A percentile compares a stretch with the other conserved stretches of the same genome.
Conservation (phyloP, 2,113 vertebrate species). For the Lepisosteus oculatus region DNA sequence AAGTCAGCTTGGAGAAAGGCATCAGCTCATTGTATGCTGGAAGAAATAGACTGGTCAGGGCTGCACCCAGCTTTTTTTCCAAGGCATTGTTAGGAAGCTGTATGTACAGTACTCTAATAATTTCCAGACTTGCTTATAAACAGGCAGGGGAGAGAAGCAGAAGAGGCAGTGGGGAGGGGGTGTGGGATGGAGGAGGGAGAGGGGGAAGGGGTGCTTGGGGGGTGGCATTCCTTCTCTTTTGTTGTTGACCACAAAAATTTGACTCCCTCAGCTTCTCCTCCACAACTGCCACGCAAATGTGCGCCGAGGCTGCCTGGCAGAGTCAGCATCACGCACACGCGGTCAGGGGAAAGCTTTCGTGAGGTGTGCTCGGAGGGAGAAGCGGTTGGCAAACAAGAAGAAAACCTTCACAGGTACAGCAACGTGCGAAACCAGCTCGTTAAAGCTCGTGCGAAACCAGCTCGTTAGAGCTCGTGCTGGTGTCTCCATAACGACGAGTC, state of each 20-base stretch:
- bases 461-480: too few species aligned
- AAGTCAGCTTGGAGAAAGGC: too few species aligned
- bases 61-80: too few species aligned
- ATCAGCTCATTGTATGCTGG: too few species aligned
- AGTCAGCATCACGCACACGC: too few species aligned
- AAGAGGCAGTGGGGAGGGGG: neutral
- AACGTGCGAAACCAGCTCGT: too few species aligned
- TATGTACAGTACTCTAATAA: slow-evolving; percentile 21
- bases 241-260: slow-evolving; percentile 48
- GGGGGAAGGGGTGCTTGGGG: slow-evolving; percentile 23
- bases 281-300: slow-evolving; percentile 32
- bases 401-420: too few species aligned
- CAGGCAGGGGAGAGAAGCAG: neutral
- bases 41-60: slow-evolving; percentile 3
- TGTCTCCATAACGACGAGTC: too few species aligned
- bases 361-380: too few species aligned
- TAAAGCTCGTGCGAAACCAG: too few species aligned
- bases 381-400: too few species aligned
- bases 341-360: too few species aligned
- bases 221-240: slow-evolving; percentile 43
- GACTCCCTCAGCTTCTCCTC: slow-evolving; percentile 19
- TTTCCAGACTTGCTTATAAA: slow-evolving; percentile 26
- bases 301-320: neutral
- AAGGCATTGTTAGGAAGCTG: neutral
- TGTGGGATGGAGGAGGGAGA: slow-evolving; percentile 7